These are phyloP conservation scores for Pyrochroa serraticornis DNA, from an alignment of 2,888 invertebrate species.

Conservation along the genomic window DNA sequence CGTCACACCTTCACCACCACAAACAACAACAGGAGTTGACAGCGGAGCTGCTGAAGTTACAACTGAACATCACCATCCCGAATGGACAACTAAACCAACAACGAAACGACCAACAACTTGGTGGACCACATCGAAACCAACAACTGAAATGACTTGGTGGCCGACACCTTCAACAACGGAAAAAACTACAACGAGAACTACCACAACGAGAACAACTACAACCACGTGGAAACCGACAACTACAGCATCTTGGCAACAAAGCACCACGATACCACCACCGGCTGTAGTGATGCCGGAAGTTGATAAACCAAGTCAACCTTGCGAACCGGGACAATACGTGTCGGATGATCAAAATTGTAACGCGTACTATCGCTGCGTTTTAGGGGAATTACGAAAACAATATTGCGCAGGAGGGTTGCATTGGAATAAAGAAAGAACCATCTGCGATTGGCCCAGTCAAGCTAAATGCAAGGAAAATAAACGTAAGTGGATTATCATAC, in stretches of 20 bases:
- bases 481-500: conserved; percentile 51
- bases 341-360: conserved; percentile 74
- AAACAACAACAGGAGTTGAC: conserved; percentile 72
- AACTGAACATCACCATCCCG: conserved; percentile 34
- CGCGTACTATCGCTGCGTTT: conserved; percentile 77
- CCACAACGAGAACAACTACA: conserved; percentile 48
- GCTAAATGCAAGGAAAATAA: conserved; percentile 67
- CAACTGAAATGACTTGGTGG: conserved; percentile 46
- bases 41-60: conserved; percentile 56
- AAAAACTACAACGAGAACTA: conserved; percentile 45
- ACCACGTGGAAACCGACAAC: conserved; percentile 45
- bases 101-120: conserved; percentile 35
- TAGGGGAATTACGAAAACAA: conserved; percentile 73
- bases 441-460: conserved; percentile 82
- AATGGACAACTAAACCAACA: conserved; percentile 35
- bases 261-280: conserved; percentile 57
- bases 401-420: conserved; percentile 81
- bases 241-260: conserved; percentile 31
- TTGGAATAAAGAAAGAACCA: conserved; percentile 71
- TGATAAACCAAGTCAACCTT: conserved; percentile 48
- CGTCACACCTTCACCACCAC: conserved; percentile 77
- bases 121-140: conserved; percentile 28
- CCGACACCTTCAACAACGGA: conserved; percentile 18
- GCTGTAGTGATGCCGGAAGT: conserved; percentile 59
- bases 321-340: conserved; percentile 59